Evolutionary conservation across 2,113 vertebrate species (phyloP), one percentile per base, ranked within the genome.

Genomic region (Brachypodius melanocephalos): DNA sequence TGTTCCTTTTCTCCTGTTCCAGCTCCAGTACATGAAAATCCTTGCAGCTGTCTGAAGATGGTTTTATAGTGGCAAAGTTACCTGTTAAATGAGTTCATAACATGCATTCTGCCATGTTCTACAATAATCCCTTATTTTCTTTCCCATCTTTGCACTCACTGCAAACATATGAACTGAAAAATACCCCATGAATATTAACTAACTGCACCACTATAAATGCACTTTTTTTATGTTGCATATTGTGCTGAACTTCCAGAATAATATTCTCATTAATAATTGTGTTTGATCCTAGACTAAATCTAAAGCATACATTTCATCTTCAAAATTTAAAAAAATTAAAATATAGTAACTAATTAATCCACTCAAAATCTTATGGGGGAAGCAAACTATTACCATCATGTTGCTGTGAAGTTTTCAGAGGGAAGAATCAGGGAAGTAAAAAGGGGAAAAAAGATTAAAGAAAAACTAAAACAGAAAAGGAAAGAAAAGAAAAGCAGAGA

Each of bases 1-100:
- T 89, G 29, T 72, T 96, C 72, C 75, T 96, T 96, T 97, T 90
- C 92, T 96, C 83, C 66, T 52, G 83, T 95, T 96, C 94, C 95
- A 95, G 73, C 82, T 85, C 31, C 46, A 84, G 84, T 51, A 82
- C 77, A 48, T 89, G 83, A 96, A 93, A 95, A 95, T 69, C 77
- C 62, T 92, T 88, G 77, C 83, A 96, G 85, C 77, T 97, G 73
- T 74, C 80, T 97, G 80, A 93, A 85, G 43, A 71, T 12, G 12
- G 54, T 93, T 96, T 96, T 73, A 85, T 21, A 75, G 79, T 49
- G 36, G 77, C 88, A 92, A 96, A 93, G 89, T 42, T 3, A 68
- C 76, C 71, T 76, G 26, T 76, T 94, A 48, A 77, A 59, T 81
- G 85, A 91, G 73, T 94, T 79, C 48, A 77, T 62, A 89, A 68